A percentile compares a stretch with the other conserved stretches of the same genome.
These are phyloP conservation scores for Galemys pyrenaicus DNA, from an alignment of 2,113 vertebrate genomes.

Conservation along the genomic window DNA sequence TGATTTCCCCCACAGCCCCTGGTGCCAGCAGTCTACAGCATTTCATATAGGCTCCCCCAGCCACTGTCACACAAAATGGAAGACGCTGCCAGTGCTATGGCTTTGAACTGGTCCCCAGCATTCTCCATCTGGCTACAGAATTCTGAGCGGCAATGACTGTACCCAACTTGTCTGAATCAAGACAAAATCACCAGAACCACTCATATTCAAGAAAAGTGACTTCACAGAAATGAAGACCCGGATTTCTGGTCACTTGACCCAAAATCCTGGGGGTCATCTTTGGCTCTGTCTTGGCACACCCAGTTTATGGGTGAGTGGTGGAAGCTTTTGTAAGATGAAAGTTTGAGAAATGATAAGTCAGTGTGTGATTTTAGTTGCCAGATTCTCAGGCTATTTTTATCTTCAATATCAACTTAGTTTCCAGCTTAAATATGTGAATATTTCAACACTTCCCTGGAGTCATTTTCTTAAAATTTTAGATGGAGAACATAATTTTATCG, in stretches of 20 bases:
- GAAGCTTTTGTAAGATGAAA: neutral
- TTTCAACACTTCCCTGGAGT: neutral
- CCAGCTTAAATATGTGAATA: constrained; percentile 13
- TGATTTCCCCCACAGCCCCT: no score
- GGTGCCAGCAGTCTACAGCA: no score
- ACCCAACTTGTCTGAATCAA: neutral
- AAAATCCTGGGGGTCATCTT: no score
- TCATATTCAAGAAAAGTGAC: neutral
- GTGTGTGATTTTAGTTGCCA: neutral
- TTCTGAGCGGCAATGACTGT: no score
- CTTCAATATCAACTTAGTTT: neutral
- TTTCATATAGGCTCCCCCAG: no score
- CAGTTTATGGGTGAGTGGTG: neutral
- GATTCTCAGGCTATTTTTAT: neutral
- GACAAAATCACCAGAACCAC: neutral
- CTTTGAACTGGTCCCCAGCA: no score
- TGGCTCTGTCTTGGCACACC: neutral
- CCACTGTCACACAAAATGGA: no score
- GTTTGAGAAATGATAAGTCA: neutral
- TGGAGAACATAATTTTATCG: neutral
- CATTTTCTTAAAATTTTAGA: constrained; percentile 44
- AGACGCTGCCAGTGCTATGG: no score
- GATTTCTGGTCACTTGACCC: neutral
- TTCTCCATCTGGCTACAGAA: no score
- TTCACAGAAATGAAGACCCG: neutral